Evolutionary conservation across 2,113 vertebrate species (phyloP), one percentile per base, ranked within the genome.

Genomic region (Myocastor coypus): DNA sequence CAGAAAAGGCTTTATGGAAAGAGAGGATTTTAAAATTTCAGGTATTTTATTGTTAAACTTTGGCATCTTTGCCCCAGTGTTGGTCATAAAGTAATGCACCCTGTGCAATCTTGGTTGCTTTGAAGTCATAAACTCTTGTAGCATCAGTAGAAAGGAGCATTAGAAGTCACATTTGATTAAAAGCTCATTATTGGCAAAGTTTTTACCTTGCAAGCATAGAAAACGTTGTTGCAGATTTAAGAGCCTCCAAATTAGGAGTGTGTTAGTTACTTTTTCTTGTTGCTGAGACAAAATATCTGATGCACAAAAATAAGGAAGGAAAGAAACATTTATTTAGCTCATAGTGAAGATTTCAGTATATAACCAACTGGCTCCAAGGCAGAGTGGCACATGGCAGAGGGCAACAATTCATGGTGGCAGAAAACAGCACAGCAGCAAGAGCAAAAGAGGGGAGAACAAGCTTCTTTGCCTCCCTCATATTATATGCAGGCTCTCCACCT

Each of bases 1-100:
- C 28, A 95, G 34, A 87, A 89, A 92, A 94, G 92, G 7, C 37
- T 93, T 94, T 24, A 78, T 61, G 69, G n/a, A 83, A 68, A 71
- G 87, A 92, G 37, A 73, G n/a, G 34, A 24, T 73, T 40, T 28
- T 75, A 61, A 64, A 5, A 32, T 83, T 75, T 71, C 75, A 5
- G 85, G 78, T 92, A 16, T 80, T 71, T 61, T 64, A 50, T 75
- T 94, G 52, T 68, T 89, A 32, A 81, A 89, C 92, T 77, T 93
- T 96, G 71, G 12, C n/a, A 14, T 86, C 22, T 92, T 90, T 94
- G 42, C 61, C 57, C 88, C 32, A 88, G 12, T n/a, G 22, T 94
- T 88, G 55, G 78, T 83, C 14, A n/a, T n/a, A 86, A 87, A 87
- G 19, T 92, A 19, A 50, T 78, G 69, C 22, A 83, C 82, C 13